Conservation (phyloP, 1,140 invertebrate species). For the Samia ricini region DNA sequence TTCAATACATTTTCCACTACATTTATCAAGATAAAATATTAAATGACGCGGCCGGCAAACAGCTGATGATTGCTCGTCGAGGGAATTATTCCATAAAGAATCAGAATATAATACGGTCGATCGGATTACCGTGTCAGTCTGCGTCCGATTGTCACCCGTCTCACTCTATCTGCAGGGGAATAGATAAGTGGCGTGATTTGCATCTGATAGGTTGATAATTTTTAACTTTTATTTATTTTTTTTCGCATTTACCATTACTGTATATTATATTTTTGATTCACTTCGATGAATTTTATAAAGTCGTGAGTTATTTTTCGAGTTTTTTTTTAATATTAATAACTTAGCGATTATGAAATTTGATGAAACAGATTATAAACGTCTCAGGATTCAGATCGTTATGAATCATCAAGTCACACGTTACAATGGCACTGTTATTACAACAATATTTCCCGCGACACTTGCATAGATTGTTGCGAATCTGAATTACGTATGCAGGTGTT, state of each 20-base stretch:
- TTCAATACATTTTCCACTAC: slow-evolving; percentile 45
- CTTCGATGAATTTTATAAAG: neutral
- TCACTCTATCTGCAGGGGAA: slow-evolving; percentile 48
- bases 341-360: slow-evolving; percentile 45
- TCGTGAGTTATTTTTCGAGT: neutral
- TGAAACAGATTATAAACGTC: slow-evolving; percentile 49
- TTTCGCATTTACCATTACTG: neutral
- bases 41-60: slow-evolving; percentile 41
- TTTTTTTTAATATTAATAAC: slow-evolving; percentile 11
- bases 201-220: slow-evolving; percentile 68
- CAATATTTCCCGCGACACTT: slow-evolving; percentile 16
- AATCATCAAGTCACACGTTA: slow-evolving; percentile 42
- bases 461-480: slow-evolving; percentile 10
- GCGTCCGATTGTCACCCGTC: slow-evolving; percentile 41
- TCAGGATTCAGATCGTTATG: slow-evolving; percentile 42
- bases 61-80: slow-evolving; percentile 52
- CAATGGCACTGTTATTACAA: slow-evolving; percentile 15
- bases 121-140: slow-evolving; percentile 64
- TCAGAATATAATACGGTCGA: slow-evolving; percentile 16
- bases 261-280: neutral
- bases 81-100: slow-evolving; percentile 37
- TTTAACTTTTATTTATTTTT: slow-evolving; percentile 53
- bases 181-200: slow-evolving; percentile 64
- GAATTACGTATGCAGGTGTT: slow-evolving; percentile 12
- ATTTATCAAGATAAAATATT: slow-evolving; percentile 29